phyloP scores from a whole-genome alignment of 2,797 vertebrate species.

The Pseudomugil gertrudae region DNA sequence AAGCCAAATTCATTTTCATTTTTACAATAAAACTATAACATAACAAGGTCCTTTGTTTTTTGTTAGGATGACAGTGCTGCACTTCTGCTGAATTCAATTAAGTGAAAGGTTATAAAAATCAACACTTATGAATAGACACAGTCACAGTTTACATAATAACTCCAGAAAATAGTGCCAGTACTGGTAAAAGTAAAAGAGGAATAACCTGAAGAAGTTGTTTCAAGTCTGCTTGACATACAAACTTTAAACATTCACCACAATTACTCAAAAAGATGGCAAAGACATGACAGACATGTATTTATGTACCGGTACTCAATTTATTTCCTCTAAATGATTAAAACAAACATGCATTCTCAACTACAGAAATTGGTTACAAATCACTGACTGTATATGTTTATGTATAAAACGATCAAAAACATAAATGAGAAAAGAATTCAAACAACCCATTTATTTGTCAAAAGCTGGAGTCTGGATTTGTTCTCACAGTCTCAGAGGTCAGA shows the following conservation, averaged over 20 bases:
- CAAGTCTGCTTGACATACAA: neutral
- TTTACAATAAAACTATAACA: too few relatives aligned
- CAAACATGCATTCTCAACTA: neutral
- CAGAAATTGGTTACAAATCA: neutral
- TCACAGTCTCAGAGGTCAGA: neutral
- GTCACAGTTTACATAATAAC: neutral
- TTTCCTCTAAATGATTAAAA: neutral
- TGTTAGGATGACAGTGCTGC: too few relatives aligned
- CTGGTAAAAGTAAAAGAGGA: neutral
- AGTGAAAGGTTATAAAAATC: neutral
- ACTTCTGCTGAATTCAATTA: too few relatives aligned
- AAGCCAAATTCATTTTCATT: too few relatives aligned
- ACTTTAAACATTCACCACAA: neutral
- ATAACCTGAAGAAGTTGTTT: neutral
- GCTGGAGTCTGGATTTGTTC: neutral
- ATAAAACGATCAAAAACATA: neutral
- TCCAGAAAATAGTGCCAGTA: neutral
- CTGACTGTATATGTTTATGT: neutral
- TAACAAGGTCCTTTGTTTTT: too few relatives aligned
- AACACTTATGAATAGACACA: too few relatives aligned
- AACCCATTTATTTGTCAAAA: neutral
- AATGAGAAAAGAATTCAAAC: neutral
- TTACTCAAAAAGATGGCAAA: neutral
- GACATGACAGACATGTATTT: too few relatives aligned
- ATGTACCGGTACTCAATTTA: neutral